Percentiles rank a stretch among this genome's conserved stretches.
Evolutionary conservation across 1,140 invertebrate genomes (phyloP).

Genomic region (Philaenus spumarius): DNA sequence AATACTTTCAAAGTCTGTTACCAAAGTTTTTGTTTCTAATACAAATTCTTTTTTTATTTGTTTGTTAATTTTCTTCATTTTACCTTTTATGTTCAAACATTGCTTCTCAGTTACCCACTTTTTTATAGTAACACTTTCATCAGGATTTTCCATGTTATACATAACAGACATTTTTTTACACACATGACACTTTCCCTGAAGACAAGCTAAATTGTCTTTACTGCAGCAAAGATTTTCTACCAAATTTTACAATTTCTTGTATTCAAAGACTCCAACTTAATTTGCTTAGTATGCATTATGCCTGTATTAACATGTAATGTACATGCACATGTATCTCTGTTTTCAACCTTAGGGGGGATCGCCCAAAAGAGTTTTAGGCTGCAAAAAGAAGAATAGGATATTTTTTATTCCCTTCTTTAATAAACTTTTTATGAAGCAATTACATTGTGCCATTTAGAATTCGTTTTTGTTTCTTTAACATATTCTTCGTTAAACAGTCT

Average conservation of each 20-base stretch:
- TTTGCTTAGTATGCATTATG: conserved; percentile 19
- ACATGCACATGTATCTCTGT: conserved; percentile 26
- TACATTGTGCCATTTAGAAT: conserved; percentile 26
- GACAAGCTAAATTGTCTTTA: conserved; percentile 24
- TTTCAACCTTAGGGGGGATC: conserved; percentile 11
- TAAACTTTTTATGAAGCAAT: conserved; percentile 26
- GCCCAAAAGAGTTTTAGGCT: conserved; percentile 24
- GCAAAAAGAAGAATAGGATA: conserved; percentile 23
- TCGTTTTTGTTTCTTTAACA: conserved; percentile 26
- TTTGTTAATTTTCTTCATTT: conserved; percentile 20
- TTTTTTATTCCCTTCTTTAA: no score
- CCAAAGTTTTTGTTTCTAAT: no score
- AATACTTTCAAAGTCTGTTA: conserved; percentile 13
- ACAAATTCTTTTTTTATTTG: conserved; percentile 23
- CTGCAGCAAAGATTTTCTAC: no score
- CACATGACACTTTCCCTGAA: conserved; percentile 20
- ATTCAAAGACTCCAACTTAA: conserved; percentile 13
- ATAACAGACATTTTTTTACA: conserved; percentile 18
- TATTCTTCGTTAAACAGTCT: no score
- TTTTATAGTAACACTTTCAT: conserved; percentile 15
- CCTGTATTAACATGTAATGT: conserved; percentile 22
- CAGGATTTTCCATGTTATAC: conserved; percentile 3
- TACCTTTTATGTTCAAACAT: conserved; percentile 8
- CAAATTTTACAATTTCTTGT: conserved; percentile 22
- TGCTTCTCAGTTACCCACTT: conserved; percentile 9